phyloP scores from a whole-genome alignment of 2,888 invertebrate genomes.

The Pristionchus exspectatus region DNA sequence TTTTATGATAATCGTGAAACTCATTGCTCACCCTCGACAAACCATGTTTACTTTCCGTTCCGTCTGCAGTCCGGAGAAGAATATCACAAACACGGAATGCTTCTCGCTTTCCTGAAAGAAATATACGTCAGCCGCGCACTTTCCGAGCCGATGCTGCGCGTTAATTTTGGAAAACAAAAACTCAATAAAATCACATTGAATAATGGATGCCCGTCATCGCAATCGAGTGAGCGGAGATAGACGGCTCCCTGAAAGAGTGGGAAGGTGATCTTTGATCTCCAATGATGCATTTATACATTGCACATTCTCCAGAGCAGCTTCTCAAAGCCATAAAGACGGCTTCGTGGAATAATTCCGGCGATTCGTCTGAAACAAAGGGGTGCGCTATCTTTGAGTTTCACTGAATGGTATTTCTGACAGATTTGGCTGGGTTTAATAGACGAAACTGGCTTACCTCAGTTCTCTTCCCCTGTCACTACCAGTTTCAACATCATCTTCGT shows the following conservation, averaged over 20 bases:
- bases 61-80: background rate
- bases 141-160: background rate
- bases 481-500: background rate
- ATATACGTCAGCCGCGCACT: background rate
- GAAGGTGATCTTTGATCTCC: conserved; percentile 34
- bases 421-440: background rate
- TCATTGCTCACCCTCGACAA: background rate
- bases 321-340: conserved; percentile 94
- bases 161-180: background rate
- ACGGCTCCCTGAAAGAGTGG: conserved; percentile 81
- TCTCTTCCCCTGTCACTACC: background rate
- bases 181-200: background rate
- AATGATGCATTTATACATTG: conserved; percentile 84
- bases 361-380: background rate
- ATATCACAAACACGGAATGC: background rate
- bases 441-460: background rate
- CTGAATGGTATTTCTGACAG: background rate
- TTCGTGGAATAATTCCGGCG: conserved; percentile 85
- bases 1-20: background rate
- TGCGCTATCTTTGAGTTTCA: background rate
- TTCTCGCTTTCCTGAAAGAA: background rate
- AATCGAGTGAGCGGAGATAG: background rate
- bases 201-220: background rate
- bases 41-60: background rate
- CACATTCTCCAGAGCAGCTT: conserved; percentile 98